A percentile compares a stretch with the other conserved stretches of the same genome.
phyloP scores from a whole-genome alignment of 2,797 vertebrate genomes.

The Salarias fasciatus region DNA sequence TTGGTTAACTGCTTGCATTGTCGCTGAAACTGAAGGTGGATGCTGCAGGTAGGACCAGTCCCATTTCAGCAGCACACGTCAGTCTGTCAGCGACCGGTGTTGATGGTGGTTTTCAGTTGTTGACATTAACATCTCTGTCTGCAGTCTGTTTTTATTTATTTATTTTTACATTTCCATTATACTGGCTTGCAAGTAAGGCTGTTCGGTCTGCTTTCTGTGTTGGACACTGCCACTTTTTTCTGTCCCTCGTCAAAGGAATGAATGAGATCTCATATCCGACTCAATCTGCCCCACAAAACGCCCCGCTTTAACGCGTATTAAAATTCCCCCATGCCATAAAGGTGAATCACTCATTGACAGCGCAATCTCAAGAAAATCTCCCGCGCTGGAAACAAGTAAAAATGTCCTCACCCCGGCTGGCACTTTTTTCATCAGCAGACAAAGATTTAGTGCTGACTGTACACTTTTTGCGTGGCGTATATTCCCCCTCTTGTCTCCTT shows the following conservation, averaged over 20 bases:
- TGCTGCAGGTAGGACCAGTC: not conserved
- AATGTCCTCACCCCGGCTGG: conserved; percentile 24
- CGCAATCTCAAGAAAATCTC: conserved; percentile 30
- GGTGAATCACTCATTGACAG: conserved; percentile 35
- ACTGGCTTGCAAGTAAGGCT: not conserved
- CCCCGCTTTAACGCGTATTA: conserved; percentile 14
- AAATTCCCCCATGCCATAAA: conserved; percentile 17
- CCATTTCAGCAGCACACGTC: not conserved
- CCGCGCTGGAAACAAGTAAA: conserved; percentile 27
- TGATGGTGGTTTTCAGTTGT: not conserved
- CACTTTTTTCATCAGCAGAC: conserved; percentile 53
- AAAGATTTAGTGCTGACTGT: conserved; percentile 57
- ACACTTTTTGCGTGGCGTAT: conserved; percentile 37
- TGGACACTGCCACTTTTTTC: not conserved
- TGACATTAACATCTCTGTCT: not conserved
- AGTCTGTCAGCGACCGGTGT: not conserved
- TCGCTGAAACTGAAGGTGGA: not conserved
- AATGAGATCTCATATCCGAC: not conserved
- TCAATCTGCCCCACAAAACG: conserved; percentile 2
- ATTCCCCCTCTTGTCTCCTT: conserved; percentile 39
- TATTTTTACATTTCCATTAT: not conserved
- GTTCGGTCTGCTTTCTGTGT: not conserved
- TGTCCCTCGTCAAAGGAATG: conserved; percentile 7
- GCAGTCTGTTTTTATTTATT: not conserved
- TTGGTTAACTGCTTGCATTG: not conserved